phyloP scores from a whole-genome alignment of 2,797 vertebrate species.

The Tenualosa thibaudeaui region DNA sequence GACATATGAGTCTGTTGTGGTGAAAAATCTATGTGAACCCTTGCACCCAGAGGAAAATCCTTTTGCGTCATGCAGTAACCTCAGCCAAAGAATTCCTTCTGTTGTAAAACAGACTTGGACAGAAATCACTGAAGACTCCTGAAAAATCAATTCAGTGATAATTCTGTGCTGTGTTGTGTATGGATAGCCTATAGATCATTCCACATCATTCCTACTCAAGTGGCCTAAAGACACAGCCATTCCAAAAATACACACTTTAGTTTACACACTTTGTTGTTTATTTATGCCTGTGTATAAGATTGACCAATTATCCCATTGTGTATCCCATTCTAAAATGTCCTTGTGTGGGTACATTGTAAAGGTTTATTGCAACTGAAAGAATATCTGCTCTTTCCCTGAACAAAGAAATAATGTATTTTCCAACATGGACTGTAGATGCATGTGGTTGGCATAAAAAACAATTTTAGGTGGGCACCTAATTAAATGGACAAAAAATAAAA shows the following conservation, averaged over 20 bases:
- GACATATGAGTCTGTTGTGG: too few species aligned
- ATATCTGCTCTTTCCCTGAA: too few species aligned
- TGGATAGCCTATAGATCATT: background rate
- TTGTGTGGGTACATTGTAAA: too few species aligned
- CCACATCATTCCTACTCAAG: background rate
- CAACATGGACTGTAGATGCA: background rate
- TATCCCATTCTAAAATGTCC: too few species aligned
- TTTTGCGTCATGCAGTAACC: slow-evolving; percentile 3
- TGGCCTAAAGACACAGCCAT: background rate
- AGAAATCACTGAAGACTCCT: background rate
- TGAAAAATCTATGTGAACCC: background rate
- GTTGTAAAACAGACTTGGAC: background rate
- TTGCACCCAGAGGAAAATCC: background rate
- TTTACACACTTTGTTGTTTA: background rate
- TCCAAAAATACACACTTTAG: background rate
- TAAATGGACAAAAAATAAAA: too few species aligned
- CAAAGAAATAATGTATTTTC: too few species aligned
- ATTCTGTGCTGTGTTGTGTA: background rate
- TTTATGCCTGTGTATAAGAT: background rate
- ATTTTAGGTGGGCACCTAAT: too few species aligned
- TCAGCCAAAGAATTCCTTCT: background rate
- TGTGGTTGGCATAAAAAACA: background rate
- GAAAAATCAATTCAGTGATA: background rate
- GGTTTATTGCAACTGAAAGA: too few species aligned
- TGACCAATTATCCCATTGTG: background rate